Conservation (phyloP, 2,113 vertebrate genomes). For the Microtus oregoni region DNA sequence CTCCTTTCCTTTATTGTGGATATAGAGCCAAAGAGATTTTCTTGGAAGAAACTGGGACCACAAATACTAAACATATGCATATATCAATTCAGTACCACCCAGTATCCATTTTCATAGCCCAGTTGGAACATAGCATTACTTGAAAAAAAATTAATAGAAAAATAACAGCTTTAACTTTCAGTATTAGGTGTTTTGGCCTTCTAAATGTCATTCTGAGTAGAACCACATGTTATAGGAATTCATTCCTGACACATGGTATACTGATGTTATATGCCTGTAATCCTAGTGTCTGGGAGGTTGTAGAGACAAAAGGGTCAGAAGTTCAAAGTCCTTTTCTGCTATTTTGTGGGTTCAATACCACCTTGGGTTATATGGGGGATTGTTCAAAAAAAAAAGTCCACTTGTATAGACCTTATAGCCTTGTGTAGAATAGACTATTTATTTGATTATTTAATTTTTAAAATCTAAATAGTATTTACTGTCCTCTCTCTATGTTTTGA, state of each 20-base stretch:
- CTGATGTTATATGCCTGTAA: background rate
- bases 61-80: background rate
- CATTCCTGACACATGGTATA: background rate
- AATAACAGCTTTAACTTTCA: slow-evolving; percentile 54
- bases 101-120: slow-evolving; percentile 3
- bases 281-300: background rate
- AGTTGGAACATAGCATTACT: slow-evolving; percentile 32
- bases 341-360: background rate
- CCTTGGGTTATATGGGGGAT: background rate
- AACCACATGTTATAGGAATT: slow-evolving; percentile 43
- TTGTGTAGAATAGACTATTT: background rate
- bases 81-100: slow-evolving; percentile 12
- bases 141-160: slow-evolving; percentile 28
- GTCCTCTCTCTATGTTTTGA: background rate
- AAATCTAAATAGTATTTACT: background rate
- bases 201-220: slow-evolving; percentile 10
- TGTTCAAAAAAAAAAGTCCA: background rate
- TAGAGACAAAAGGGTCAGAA: background rate
- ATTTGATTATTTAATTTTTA: background rate
- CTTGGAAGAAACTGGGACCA: background rate
- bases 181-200: slow-evolving; percentile 26
- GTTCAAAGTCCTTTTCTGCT: background rate
- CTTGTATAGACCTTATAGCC: background rate
- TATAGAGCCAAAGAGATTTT: slow-evolving; percentile 30
- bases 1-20: background rate